Base-by-base conservation (phyloP, 2,797 vertebrate species). In the Steatocranus sp. region DNA sequence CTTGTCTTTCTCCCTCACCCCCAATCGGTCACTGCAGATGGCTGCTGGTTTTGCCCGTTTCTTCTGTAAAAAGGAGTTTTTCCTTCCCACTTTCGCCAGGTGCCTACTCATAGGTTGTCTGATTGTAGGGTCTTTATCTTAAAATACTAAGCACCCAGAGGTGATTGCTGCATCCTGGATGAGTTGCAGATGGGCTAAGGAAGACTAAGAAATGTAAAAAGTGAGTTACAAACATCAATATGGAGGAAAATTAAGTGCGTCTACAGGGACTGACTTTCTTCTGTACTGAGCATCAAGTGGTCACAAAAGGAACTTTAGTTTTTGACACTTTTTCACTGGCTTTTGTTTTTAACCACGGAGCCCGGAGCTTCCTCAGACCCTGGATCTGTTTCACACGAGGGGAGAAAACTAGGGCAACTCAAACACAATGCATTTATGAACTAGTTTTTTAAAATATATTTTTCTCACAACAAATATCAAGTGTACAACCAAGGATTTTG, bases 11-110 rank as follows among this genome's bases (percentile, higher is more conserved):
- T 61, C 18, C 56, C 1, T 61, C 30, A n/a, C 30, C 56, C 18
- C 56, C 18, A 61, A 12, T n/a, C 56, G 34, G 56, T 61, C 0
- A 61, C 18, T 12, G 56, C 10, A 61, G 56, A 0, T 34, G 18
- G 10, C 30, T 1, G 56, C 17, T 34, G 15, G 10, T 61, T 61
- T 61, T 61, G 6, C 56, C 30, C 1, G 0, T 61, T 61, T 34
- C 18, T 61, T 34, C 56, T 61, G 30, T 61, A 61, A 34, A 61
- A 3, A 30, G 6, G 56, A 34, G 30, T n/a, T 34, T 61, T 61
- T 34, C 30, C 56, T 61, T 61, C 4, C 56, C 3, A 61, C 56
- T 2, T 5, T 61, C 11, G 30, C 18, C 56, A 61, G 2, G 56
- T 61, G 56, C 30, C 30, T 34, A 61, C 56, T 3, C 30, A 58